Evolutionary conservation across 2,888 invertebrate species (phyloP), one percentile per base, ranked within the genome.

Genomic region (Endotricha flammealis): DNA sequence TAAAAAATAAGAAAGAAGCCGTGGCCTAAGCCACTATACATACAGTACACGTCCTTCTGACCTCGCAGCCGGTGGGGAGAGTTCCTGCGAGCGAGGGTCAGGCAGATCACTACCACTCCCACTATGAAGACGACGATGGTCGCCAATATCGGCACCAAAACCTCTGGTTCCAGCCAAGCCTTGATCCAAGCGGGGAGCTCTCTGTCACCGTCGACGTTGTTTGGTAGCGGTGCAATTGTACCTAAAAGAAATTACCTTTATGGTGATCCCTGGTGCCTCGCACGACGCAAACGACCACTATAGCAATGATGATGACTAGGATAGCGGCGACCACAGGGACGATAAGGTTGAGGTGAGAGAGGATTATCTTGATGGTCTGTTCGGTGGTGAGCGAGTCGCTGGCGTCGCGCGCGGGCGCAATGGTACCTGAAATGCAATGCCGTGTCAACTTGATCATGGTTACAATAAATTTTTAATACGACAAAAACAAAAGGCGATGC

Each of bases 261-360:
- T 93, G 92, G 64, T 91, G 91, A 73, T 92, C 90, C 87, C 94
- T 91, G 78, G 94, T 92, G 70, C 95, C 94, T 67, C 93, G 91
- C 60, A 96, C 92, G 64, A 95, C 94, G 91, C 95, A 96, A 74
- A 96, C 95, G 76, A 97, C 95, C 76, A 95, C 92, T 73, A 96
- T 92, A 65, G 96, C 96, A 82, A 96, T 94, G 78, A 97, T 93
- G 82, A 96, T 94, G 87, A 97, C 96, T 68, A 97, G 90, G 60
- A 95, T 90, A 61, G 96, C 95, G 54, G 96, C 95, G 75, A 95
- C 94, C 63, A 97, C 94, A 38, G 97, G 97, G 66, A 97, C 95
- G 87, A 97, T 94, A 72, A 97, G 92, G 89, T 96, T 95, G 74
- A 96, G 91, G 87, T 96, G 95, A 64, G 94, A 92, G 85, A 95